A percentile compares a stretch with the other conserved stretches of the same genome.
Conservation (phyloP, 2,113 vertebrate species). For the Pithys albifrons region DNA sequence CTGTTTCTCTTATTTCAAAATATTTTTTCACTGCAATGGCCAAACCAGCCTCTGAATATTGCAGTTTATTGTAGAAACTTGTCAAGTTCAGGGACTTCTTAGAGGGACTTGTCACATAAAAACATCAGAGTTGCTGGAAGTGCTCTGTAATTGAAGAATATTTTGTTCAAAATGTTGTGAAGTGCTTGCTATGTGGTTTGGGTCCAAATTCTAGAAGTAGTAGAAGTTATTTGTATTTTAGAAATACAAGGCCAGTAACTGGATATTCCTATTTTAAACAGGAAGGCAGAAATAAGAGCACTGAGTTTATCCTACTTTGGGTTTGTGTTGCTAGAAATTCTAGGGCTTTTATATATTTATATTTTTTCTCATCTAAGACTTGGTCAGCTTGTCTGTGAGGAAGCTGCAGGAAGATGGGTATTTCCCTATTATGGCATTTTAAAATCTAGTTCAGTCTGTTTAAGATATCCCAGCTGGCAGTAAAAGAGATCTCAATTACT, state of each 20-base stretch:
- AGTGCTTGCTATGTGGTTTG: not conserved
- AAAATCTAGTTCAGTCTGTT: not conserved
- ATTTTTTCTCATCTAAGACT: not conserved
- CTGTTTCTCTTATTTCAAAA: not conserved
- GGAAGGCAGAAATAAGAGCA: not conserved
- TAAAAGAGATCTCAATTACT: not conserved
- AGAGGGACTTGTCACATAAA: not conserved
- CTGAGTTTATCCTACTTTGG: not conserved
- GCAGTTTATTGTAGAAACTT: conserved; percentile 16
- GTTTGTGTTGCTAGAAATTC: not conserved
- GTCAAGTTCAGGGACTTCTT: not conserved
- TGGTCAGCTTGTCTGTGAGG: not conserved
- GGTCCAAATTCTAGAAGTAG: not conserved
- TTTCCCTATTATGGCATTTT: not conserved
- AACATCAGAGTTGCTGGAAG: not conserved
- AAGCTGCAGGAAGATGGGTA: not conserved
- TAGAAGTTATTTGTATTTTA: not conserved
- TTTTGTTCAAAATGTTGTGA: not conserved
- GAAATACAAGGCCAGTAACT: not conserved
- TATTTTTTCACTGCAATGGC: not conserved
- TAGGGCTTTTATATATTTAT: not conserved
- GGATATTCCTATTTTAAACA: not conserved
- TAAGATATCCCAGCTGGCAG: not conserved
- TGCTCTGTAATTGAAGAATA: not conserved
- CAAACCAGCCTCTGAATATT: not conserved